Evolutionary conservation across 2,888 invertebrate genomes (phyloP).

Genomic region (Meiosimyza decipiens): DNA sequence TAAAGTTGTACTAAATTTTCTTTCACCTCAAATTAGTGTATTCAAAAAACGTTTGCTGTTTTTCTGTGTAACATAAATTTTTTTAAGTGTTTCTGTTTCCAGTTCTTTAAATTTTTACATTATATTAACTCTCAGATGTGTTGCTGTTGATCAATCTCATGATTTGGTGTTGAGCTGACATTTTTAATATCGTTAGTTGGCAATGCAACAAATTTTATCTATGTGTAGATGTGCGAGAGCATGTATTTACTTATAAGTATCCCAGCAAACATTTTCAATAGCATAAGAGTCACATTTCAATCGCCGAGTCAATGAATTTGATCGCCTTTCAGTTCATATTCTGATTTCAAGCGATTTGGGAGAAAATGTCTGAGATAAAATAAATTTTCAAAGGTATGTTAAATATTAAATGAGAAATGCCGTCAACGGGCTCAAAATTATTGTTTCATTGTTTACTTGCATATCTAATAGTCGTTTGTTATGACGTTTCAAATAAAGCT

Average conservation of each 20-base stretch:
- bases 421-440: too few relatives aligned
- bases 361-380: too few relatives aligned
- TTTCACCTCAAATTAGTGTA: too few relatives aligned
- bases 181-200: not conserved
- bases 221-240: not conserved
- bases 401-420: too few relatives aligned
- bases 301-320: too few relatives aligned
- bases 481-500: too few relatives aligned
- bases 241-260: not conserved
- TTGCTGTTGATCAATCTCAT: conserved; percentile 11
- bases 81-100: not conserved
- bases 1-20: not conserved
- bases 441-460: too few relatives aligned
- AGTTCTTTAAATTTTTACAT: not conserved
- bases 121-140: not conserved
- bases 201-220: not conserved
- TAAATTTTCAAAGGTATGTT: too few relatives aligned
- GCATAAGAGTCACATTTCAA: not conserved
- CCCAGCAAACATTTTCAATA: not conserved
- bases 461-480: too few relatives aligned
- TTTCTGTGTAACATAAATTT: not conserved
- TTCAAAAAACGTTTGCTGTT: not conserved
- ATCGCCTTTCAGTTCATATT: too few relatives aligned
- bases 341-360: too few relatives aligned
- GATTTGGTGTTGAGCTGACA: conserved; percentile 17